These are phyloP conservation scores for Synergus japonicus DNA, from an alignment of 2,888 invertebrate species.

Conservation along the genomic window DNA sequence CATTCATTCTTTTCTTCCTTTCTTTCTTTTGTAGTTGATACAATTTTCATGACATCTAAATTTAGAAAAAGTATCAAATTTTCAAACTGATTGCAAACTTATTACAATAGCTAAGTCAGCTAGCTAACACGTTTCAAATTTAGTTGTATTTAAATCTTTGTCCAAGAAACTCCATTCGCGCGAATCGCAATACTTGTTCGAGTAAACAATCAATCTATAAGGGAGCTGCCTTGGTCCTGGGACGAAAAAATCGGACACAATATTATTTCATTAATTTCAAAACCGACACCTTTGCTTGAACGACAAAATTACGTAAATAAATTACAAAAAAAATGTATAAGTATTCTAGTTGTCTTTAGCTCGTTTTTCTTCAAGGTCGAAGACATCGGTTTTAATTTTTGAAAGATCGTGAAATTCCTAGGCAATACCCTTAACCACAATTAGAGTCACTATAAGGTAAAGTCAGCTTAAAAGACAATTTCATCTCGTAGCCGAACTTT, in stretches of 20 bases:
- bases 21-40: background rate
- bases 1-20: too few relatives aligned
- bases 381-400: background rate
- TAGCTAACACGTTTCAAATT: background rate
- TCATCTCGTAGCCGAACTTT: background rate
- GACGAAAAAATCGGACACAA: background rate
- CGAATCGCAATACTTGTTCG: background rate
- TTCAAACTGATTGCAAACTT: background rate
- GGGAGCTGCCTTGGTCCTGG: background rate
- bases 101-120: background rate
- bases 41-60: background rate
- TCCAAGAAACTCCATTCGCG: background rate
- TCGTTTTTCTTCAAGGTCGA: background rate
- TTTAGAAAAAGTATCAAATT: background rate
- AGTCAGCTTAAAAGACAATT: background rate
- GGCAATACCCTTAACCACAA: background rate
- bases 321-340: background rate
- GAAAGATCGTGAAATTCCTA: background rate
- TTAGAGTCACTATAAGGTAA: background rate
- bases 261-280: background rate
- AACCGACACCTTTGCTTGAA: background rate
- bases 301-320: background rate
- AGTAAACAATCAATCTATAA: background rate
- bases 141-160: background rate
- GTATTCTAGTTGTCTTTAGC: background rate